These are phyloP conservation scores for Ectropis grisescens DNA, from an alignment of 1,140 invertebrate genomes.

Conservation along the genomic window DNA sequence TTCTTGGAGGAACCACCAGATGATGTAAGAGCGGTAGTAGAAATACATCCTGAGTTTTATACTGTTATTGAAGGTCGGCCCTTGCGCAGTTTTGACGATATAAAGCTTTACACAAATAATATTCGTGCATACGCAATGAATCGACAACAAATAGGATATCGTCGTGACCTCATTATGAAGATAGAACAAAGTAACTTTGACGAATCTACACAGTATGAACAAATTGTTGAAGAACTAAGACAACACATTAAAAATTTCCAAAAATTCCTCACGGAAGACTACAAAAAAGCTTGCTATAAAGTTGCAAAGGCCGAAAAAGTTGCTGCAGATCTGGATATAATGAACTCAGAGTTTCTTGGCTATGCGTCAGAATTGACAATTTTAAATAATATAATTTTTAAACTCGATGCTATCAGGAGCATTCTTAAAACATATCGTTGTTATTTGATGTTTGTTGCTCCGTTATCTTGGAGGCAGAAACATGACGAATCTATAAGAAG, in stretches of 20 bases:
- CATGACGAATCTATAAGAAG: constrained; percentile 48
- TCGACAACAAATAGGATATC: constrained; percentile 72
- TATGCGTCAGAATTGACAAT: constrained; percentile 61
- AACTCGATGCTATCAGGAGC: constrained; percentile 73
- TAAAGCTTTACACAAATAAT: constrained; percentile 71
- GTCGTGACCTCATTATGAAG: constrained; percentile 72
- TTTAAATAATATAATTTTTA: constrained; percentile 72
- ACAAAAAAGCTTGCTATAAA: constrained; percentile 71
- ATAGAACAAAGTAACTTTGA: constrained; percentile 72
- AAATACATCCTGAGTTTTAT: constrained; percentile 77
- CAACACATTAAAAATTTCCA: constrained; percentile 73
- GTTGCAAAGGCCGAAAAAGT: constrained; percentile 68
- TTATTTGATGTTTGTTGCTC: constrained; percentile 75
- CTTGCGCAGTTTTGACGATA: constrained; percentile 70
- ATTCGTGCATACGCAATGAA: constrained; percentile 69
- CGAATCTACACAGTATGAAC: constrained; percentile 67
- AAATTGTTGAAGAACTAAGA: constrained; percentile 68
- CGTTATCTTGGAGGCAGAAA: constrained; percentile 70
- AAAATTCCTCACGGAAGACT: constrained; percentile 74
- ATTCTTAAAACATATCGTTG: constrained; percentile 75
- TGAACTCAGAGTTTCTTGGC: constrained; percentile 65
- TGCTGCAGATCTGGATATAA: constrained; percentile 54
- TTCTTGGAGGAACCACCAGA: constrained; percentile 48
- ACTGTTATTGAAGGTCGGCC: constrained; percentile 72
- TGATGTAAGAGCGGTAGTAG: constrained; percentile 64